Conservation (phyloP, 2,113 vertebrate genomes). For the Ciconia stormi region DNA sequence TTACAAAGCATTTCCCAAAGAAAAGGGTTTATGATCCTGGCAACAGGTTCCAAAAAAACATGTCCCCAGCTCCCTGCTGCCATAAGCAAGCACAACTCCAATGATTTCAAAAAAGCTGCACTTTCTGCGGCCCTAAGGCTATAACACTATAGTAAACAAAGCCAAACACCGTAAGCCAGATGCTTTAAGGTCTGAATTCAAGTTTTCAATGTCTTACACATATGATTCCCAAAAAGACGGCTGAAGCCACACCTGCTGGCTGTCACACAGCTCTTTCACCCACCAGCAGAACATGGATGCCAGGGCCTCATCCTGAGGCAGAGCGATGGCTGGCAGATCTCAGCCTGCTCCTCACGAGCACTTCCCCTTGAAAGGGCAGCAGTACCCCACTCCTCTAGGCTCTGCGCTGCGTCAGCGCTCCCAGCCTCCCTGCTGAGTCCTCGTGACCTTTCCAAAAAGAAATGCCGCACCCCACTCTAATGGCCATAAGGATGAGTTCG, state of each 20-base stretch:
- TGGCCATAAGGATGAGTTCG: neutral
- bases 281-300: neutral
- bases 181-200: conserved; percentile 18
- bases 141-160: conserved; percentile 25
- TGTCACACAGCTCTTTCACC: neutral
- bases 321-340: neutral
- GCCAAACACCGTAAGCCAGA: conserved; percentile 28
- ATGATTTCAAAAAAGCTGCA: conserved; percentile 40
- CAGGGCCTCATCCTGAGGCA: neutral
- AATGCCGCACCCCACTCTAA: neutral
- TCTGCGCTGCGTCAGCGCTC: neutral
- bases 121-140: conserved; percentile 45
- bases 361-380: neutral
- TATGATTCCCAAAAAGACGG: neutral
- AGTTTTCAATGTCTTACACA: neutral
- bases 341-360: neutral
- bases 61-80: conserved; percentile 17
- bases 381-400: rapidly evolving
- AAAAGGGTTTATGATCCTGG: conserved; percentile 34
- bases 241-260: neutral
- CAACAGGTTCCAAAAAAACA: neutral
- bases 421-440: neutral
- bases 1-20: conserved; percentile 15
- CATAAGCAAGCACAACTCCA: conserved; percentile 27
- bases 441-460: neutral